Evolutionary conservation across 2,113 vertebrate species (phyloP).

Genomic region (Eulacestoma nigropectus): DNA sequence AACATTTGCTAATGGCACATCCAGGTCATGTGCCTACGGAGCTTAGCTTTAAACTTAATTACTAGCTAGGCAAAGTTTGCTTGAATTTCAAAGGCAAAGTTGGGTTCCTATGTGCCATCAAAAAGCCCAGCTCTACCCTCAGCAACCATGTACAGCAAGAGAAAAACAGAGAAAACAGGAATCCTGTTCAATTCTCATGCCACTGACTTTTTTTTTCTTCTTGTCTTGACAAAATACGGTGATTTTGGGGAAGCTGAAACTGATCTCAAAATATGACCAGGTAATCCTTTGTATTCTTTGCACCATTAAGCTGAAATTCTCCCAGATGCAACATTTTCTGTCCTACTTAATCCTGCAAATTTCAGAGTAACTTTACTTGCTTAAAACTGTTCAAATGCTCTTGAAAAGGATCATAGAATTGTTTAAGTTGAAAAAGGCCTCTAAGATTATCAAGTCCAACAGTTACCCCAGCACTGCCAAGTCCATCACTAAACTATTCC

Average conservation of each 20-base stretch:
- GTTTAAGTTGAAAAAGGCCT: neutral
- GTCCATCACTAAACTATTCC: neutral
- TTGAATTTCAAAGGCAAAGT: neutral
- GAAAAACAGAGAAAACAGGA: neutral
- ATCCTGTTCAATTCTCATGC: neutral
- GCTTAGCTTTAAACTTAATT: neutral
- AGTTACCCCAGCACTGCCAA: neutral
- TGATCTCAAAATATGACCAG: neutral
- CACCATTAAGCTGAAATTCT: neutral
- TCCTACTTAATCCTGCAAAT: neutral
- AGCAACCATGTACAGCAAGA: neutral
- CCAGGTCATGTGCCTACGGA: neutral
- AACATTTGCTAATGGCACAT: neutral
- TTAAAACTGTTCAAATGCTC: neutral
- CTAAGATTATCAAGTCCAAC: neutral
- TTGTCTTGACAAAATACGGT: neutral
- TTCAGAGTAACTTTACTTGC: neutral
- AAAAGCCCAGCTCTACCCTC: neutral
- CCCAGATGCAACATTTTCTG: neutral
- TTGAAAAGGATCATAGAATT: neutral
- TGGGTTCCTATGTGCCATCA: neutral
- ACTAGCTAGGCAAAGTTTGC: neutral
- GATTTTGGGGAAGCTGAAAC: neutral
- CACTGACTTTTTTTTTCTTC: neutral
- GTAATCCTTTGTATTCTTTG: neutral